Base-by-base conservation (phyloP, 2,888 invertebrate genomes). In the Nebria brevicollis region DNA sequence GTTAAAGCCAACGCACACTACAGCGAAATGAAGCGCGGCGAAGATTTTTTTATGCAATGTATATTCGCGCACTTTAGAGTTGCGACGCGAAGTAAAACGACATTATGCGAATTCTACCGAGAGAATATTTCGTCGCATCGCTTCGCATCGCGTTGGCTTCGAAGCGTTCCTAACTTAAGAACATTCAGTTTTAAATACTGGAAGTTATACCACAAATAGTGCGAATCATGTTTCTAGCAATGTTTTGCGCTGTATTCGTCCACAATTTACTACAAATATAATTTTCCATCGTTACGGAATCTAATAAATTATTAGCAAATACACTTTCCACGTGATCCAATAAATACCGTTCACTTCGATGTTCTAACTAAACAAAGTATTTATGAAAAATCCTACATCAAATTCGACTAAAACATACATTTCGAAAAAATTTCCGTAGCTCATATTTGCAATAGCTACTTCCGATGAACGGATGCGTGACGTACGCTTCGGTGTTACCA, bases 221-320 rank as follows among this genome's bases (percentile, higher is more conserved):
- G 76, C 83, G 78, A 78, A 87, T 83, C n/a, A 86, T 80, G 79
- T 84, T 84, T n/a, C 84, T 80, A 13, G 85, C 83, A 26, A 85
- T 82, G 34, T 83, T 79, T 66, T 81, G 82, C 5, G 85, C 83
- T 42, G 77, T 65, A 64, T 83, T 66, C 41, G 77, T 82, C 2
- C 72, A 75, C 20, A 86, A 77, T 77, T 84, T 82, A 13, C 80
- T 74, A 20, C 82, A 66, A 75, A 87, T 86, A 77, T 84, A 86
- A 65, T 82, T 66, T 73, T 86, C 83, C 85, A 86, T 85, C 6
- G 84, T 85, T 25, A 83, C 83, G 20, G 68, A 76, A 77, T 85
- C 85, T 2, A 83, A 83, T 41, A 83, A 66, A n/a, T 72, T 54
- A 54, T 72, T 77, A n/a, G 77, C 54, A 13, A 72, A 70, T 15